These are phyloP conservation scores for Harpegnathos saltator DNA, from an alignment of 1,140 invertebrate species.

Conservation along the genomic window DNA sequence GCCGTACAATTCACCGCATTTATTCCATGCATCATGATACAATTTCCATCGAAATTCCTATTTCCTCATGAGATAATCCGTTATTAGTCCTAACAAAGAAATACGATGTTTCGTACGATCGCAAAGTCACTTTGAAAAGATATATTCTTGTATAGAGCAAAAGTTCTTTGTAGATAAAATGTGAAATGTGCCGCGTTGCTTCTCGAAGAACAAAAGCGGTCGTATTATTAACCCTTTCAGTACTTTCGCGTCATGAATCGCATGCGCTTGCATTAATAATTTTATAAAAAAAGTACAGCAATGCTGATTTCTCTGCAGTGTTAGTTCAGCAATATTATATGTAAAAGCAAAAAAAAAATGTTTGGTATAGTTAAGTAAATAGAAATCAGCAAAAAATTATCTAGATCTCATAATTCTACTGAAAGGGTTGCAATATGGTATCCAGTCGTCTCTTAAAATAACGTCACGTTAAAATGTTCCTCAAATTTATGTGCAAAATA, in stretches of 20 bases:
- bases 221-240: constrained; percentile 34
- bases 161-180: constrained; percentile 50
- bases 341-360: neutral
- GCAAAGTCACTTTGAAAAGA: constrained; percentile 59
- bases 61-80: neutral
- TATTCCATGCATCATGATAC: neutral
- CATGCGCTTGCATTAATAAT: constrained; percentile 13
- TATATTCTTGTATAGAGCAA: constrained; percentile 36
- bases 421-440: neutral
- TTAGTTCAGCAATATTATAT: neutral
- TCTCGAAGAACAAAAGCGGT: constrained; percentile 31
- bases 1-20: constrained; percentile 56
- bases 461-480: neutral
- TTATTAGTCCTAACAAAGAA: neutral
- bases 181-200: neutral
- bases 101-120: constrained; percentile 37
- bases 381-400: neutral
- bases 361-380: constrained; percentile 9
- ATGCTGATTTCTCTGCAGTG: neutral
- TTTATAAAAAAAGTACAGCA: neutral
- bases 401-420: neutral
- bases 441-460: constrained; percentile 34
- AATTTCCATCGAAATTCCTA: constrained; percentile 12
- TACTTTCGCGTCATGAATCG: neutral
- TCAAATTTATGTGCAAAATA: neutral